Evolutionary conservation across 2,113 vertebrate genomes (phyloP).

Genomic region (Cynoglossus semilaevis): DNA sequence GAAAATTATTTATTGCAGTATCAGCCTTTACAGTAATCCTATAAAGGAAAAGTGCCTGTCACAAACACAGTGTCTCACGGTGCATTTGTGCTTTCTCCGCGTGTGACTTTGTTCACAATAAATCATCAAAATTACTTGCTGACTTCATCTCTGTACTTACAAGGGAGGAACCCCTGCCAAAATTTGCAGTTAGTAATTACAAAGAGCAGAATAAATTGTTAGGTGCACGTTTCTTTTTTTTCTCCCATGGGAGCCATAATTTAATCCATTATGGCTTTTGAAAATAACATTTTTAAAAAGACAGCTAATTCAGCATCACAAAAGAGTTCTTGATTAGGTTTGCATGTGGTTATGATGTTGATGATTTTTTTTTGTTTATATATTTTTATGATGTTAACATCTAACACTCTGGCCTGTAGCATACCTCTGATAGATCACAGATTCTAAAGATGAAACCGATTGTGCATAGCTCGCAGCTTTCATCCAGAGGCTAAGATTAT

Average conservation of each 20-base stretch:
- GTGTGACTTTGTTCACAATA: slow-evolving; percentile 6
- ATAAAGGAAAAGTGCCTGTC: neutral
- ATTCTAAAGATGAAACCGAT: no score
- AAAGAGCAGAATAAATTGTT: slow-evolving; percentile 22
- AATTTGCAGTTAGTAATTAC: slow-evolving; percentile 48
- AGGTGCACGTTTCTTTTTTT: slow-evolving; percentile 47
- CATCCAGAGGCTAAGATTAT: no score
- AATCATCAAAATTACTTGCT: slow-evolving; percentile 17
- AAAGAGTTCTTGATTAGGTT: neutral
- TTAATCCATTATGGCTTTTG: slow-evolving; percentile 42
- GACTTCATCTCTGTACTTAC: slow-evolving; percentile 33
- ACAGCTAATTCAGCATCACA: neutral
- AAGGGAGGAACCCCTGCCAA: slow-evolving; percentile 28
- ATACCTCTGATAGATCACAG: no score
- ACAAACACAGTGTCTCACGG: neutral
- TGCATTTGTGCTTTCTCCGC: slow-evolving; percentile 5
- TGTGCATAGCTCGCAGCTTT: no score
- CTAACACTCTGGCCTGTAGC: no score
- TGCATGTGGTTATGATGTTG: neutral
- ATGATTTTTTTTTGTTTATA: no score
- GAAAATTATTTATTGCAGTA: slow-evolving; percentile 4
- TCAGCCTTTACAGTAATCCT: neutral
- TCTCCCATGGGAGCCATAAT: slow-evolving; percentile 24
- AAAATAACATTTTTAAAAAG: slow-evolving; percentile 29
- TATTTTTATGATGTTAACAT: no score